Evolutionary conservation across 2,797 vertebrate genomes (phyloP).

Genomic region (Intellagama lesueurii): DNA sequence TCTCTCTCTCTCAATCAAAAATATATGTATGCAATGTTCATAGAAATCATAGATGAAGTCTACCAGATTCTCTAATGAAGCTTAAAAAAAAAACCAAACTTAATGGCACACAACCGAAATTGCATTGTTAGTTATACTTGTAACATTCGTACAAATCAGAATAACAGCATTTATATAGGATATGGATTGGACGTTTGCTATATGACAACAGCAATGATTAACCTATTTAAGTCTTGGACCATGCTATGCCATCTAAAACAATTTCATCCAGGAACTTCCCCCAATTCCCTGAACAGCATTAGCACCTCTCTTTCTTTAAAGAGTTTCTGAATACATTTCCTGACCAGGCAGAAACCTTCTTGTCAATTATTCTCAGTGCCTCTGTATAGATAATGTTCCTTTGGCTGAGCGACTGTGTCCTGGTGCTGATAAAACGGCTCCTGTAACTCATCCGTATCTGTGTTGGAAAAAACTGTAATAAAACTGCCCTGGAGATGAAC

Average conservation of each 20-base stretch:
- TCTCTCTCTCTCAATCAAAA: no score
- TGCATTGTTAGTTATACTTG: not conserved
- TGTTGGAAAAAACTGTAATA: slow-evolving; percentile 17
- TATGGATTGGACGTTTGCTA: no score
- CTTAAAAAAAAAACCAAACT: no score
- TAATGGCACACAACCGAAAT: not conserved
- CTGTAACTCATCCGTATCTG: slow-evolving; percentile 16
- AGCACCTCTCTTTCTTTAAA: slow-evolving; percentile 43
- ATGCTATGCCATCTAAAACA: slow-evolving; percentile 20
- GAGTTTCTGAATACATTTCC: slow-evolving; percentile 46
- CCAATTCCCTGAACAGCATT: not conserved
- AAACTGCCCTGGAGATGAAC: slow-evolving; percentile 29
- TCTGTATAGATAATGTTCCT: slow-evolving; percentile 32
- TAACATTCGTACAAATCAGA: not conserved
- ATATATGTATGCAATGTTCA: not conserved
- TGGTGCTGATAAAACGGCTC: slow-evolving; percentile 28
- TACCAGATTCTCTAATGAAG: no score
- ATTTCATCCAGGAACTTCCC: not conserved
- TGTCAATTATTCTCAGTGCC: slow-evolving; percentile 42
- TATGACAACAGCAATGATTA: not conserved
- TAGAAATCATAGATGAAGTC: no score
- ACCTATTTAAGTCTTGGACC: not conserved
- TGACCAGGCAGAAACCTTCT: slow-evolving; percentile 39
- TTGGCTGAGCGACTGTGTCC: slow-evolving; percentile 12
- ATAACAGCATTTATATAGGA: not conserved